Conservation (phyloP, 2,888 invertebrate genomes). For the Rhopalosiphum nymphaeae region DNA sequence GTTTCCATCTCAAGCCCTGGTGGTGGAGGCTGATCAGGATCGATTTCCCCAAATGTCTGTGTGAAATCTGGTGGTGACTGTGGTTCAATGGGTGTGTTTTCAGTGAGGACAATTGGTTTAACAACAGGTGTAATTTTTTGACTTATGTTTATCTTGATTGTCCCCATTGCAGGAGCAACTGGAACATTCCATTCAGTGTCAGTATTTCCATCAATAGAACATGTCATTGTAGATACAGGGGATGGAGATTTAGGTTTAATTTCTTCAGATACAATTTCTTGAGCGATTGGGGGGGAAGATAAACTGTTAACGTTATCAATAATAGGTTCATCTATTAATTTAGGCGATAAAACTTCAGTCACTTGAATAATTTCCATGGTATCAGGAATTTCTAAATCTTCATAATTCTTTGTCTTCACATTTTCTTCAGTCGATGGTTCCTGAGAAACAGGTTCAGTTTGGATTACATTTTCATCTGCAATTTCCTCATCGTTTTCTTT, state of each 20-base stretch:
- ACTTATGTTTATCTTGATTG: constrained; percentile 63
- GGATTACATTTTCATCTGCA: constrained; percentile 45
- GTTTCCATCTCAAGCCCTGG: constrained; percentile 73
- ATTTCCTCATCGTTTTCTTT: constrained; percentile 67
- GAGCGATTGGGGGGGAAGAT: background rate
- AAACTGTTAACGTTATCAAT: constrained; percentile 17
- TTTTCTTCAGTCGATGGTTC: constrained; percentile 32
- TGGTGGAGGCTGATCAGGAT: constrained; percentile 73
- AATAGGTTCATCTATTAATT: constrained; percentile 20
- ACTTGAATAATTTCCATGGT: constrained; percentile 60
- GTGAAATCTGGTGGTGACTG: constrained; percentile 57
- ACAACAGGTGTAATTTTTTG: constrained; percentile 34
- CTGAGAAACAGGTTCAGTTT: background rate
- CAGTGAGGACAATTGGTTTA: background rate
- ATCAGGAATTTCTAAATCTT: constrained; percentile 55
- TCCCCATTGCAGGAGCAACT: constrained; percentile 50
- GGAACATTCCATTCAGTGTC: constrained; percentile 70
- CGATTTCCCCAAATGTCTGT: constrained; percentile 55
- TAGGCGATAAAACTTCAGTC: constrained; percentile 24
- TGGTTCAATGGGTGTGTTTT: constrained; percentile 25
- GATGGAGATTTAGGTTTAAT: constrained; percentile 58
- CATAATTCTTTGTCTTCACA: background rate
- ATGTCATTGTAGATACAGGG: constrained; percentile 71
- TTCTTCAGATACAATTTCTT: constrained; percentile 40
- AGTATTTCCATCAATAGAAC: constrained; percentile 84